These are phyloP conservation scores for Champsocephalus esox DNA, from an alignment of 2,797 vertebrate species.

Conservation along the genomic window DNA sequence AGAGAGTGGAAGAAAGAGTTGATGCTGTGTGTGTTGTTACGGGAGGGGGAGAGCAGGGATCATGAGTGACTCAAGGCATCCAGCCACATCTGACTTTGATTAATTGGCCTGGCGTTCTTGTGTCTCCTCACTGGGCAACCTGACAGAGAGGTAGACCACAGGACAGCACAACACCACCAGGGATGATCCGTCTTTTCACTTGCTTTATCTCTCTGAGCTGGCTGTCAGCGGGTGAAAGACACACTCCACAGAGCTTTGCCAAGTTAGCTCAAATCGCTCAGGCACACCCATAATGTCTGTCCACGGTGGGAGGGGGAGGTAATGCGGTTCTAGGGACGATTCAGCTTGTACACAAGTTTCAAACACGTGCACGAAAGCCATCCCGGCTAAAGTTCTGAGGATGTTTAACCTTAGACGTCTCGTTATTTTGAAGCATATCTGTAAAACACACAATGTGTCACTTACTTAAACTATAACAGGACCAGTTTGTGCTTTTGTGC, in stretches of 20 bases:
- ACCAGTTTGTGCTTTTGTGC: constrained; percentile 1
- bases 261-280: constrained; percentile 77
- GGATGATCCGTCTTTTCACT: constrained; percentile 68
- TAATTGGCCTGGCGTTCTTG: constrained; percentile 92
- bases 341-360: constrained; percentile 43
- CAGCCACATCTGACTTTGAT: constrained; percentile 99
- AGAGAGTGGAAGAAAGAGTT: constrained; percentile 21
- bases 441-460: constrained; percentile 36
- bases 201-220: constrained; percentile 29
- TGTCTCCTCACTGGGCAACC: constrained; percentile 89
- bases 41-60: constrained; percentile 90
- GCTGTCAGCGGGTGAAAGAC: constrained; percentile 79
- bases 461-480: constrained; percentile 21
- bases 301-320: constrained; percentile 8
- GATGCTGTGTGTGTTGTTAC: constrained; percentile 7
- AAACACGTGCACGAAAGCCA: not conserved
- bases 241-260: constrained; percentile 79
- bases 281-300: constrained; percentile 61
- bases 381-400: constrained; percentile 15
- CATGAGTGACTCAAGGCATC: constrained; percentile 94
- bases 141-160: constrained; percentile 90
- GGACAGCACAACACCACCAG: constrained; percentile 70
- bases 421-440: constrained; percentile 17
- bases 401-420: constrained; percentile 33
- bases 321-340: constrained; percentile 40